phyloP scores from a whole-genome alignment of 2,888 invertebrate genomes.

The Erannis defoliaria region DNA sequence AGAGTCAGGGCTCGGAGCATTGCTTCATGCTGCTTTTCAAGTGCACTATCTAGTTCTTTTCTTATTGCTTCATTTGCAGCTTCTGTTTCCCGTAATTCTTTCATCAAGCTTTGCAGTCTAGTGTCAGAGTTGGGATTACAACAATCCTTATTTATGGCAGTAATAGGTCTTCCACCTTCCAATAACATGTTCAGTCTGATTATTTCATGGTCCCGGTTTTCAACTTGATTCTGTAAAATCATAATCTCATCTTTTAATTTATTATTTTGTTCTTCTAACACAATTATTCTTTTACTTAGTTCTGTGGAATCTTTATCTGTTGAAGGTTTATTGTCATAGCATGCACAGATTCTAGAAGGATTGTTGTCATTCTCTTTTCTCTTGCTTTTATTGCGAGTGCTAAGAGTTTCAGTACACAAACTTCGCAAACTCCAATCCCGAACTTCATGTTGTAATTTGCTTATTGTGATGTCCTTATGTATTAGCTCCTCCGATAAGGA shows the following conservation, averaged over 20 bases:
- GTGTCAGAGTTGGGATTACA: constrained; percentile 86
- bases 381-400: constrained; percentile 75
- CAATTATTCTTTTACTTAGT: constrained; percentile 74
- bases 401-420: constrained; percentile 78
- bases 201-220: constrained; percentile 90
- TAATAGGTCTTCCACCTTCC: constrained; percentile 90
- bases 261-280: constrained; percentile 77
- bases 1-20: constrained; percentile 91
- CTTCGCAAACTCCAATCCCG: constrained; percentile 78
- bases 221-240: constrained; percentile 73
- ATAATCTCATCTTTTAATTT: constrained; percentile 71
- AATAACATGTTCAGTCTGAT: constrained; percentile 88
- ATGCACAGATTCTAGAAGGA: constrained; percentile 60
- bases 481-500: constrained; percentile 88
- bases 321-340: constrained; percentile 58
- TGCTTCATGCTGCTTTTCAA: constrained; percentile 92
- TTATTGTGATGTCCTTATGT: constrained; percentile 79
- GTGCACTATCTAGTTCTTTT: constrained; percentile 82
- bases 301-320: constrained; percentile 78
- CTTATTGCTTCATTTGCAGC: constrained; percentile 82
- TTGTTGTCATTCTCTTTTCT: constrained; percentile 64
- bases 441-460: constrained; percentile 76
- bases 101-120: constrained; percentile 86
- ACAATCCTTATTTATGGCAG: constrained; percentile 89
- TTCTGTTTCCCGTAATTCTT: constrained; percentile 87